Evolutionary conservation across 2,888 invertebrate genomes (phyloP), one percentile per base, ranked within the genome.

Genomic region (Cephus runcator): DNA sequence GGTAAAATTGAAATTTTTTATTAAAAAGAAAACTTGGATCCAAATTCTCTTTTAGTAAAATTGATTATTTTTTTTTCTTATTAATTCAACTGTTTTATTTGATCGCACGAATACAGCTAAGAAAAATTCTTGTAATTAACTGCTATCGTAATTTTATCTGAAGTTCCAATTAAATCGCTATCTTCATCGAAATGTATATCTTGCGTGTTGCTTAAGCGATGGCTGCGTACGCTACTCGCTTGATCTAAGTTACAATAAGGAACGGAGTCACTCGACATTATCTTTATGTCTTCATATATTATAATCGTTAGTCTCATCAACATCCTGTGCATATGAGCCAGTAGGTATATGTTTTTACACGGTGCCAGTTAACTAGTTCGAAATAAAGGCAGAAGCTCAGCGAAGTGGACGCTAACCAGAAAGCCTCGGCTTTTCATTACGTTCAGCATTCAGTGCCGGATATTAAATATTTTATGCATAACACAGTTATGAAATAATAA

Each of bases 381-480:
- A 23, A 56, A 23, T 56, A 56, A 56, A 56, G 56, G 23, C 56
- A 56, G 56, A 56, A 56, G 56, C 23, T 56, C 56, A 9, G 40
- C 73, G 80, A 69, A 75, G 80, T 73, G 73, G 34, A 71, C 73
- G 75, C 75, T 35, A 75, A 79, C 40, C 36, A 69, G 34, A 73
- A 79, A 76, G 69, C 33, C 69, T 76, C 77, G 75, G 71, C 79
- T 77, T 77, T 83, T 80, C 80, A 82, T 83, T 78, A 79, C 77
- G 76, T 79, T 69, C 76, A 74, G 40, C 76, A 74, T 81, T 82
- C 73, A 79, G 78, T 77, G 79, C 80, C 82, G 83, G 83, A 82
- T 83, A 83, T 83, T 82, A 83, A 83, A 83, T 77, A 82, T 80
- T 83, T 83, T 81, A 80, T 76, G 80, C 69, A 77, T 69, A 80